A percentile compares a stretch with the other conserved stretches of the same genome.
Conservation (phyloP, 2,888 invertebrate species). For the Nomada ruficornis region DNA sequence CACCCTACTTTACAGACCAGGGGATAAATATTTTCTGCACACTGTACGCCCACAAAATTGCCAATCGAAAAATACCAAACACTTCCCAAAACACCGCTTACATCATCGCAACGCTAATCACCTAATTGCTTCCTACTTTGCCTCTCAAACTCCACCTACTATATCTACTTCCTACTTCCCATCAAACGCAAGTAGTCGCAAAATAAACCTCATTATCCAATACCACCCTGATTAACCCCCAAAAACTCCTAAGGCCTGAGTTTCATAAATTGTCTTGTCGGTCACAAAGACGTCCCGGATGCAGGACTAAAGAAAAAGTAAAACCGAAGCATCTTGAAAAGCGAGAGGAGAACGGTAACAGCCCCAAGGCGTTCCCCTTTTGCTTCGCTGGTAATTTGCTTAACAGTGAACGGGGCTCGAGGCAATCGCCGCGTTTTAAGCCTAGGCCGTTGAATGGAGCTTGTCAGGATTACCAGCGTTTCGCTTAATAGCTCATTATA, state of each 20-base stretch:
- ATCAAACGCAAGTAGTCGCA: background rate
- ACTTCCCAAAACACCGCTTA: background rate
- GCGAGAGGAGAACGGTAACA: conserved; percentile 27
- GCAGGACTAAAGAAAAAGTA: conserved; percentile 1
- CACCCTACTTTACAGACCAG: too few relatives aligned
- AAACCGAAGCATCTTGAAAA: conserved; percentile 12
- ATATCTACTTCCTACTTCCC: background rate
- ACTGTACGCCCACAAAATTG: background rate
- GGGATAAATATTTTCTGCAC: too few relatives aligned
- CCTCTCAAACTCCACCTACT: too few relatives aligned
- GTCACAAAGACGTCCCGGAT: background rate
- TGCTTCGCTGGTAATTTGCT: conserved; percentile 73
- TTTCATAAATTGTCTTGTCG: background rate
- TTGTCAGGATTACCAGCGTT: conserved; percentile 78
- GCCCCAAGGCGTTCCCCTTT: conserved; percentile 50
- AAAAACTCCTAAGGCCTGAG: background rate
- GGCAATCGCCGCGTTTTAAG: conserved; percentile 66
- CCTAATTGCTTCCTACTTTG: background rate
- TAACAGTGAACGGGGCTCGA: conserved; percentile 73
- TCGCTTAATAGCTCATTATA: conserved; percentile 82
- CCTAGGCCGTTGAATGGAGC: conserved; percentile 75
- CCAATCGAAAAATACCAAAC: background rate
- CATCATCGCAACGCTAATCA: background rate
- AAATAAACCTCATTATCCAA: background rate
- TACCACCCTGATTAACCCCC: too few relatives aligned